Conservation (phyloP, 2,888 invertebrate genomes). For the Lasioglossum zephyrum region DNA sequence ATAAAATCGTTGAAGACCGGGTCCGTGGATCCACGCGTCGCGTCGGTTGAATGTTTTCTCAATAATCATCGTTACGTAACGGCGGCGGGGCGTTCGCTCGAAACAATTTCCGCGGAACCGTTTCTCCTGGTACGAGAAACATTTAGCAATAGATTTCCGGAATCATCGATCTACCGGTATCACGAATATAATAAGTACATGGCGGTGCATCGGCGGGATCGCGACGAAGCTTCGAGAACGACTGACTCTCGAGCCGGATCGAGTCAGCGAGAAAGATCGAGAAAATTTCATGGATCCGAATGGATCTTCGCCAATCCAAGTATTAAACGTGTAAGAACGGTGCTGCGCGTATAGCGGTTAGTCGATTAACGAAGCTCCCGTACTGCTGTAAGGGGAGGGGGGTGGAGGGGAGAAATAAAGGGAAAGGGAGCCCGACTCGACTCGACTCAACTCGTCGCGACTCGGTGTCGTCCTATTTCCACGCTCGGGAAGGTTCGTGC, state of each 20-base stretch:
- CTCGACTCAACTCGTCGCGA: slow-evolving; percentile 35
- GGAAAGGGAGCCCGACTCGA: slow-evolving; percentile 44
- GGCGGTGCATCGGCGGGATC: neutral
- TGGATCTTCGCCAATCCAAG: neutral
- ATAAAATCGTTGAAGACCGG: neutral
- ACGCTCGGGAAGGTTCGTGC: slow-evolving; percentile 81
- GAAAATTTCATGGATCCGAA: neutral
- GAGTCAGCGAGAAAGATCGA: neutral
- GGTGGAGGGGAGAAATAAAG: neutral
- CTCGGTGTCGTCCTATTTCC: slow-evolving; percentile 78
- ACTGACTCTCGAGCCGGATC: neutral
- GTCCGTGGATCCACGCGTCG: neutral
- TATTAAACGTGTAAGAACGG: slow-evolving; percentile 51
- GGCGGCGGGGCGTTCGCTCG: slow-evolving; percentile 2
- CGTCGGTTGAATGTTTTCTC: neutral
- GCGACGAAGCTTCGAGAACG: neutral
- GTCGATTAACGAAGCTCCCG: slow-evolving; percentile 56
- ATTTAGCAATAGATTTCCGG: neutral
- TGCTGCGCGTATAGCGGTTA: slow-evolving; percentile 52
- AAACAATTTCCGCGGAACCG: neutral
- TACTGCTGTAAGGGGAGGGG: neutral
- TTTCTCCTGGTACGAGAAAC: neutral
- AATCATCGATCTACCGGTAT: neutral
- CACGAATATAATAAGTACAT: neutral
- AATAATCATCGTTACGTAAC: slow-evolving; percentile 57